Percentiles rank a stretch among this genome's conserved stretches.
These are phyloP conservation scores for Melanerpes formicivorus DNA, from an alignment of 2,113 vertebrate genomes.

Conservation along the genomic window DNA sequence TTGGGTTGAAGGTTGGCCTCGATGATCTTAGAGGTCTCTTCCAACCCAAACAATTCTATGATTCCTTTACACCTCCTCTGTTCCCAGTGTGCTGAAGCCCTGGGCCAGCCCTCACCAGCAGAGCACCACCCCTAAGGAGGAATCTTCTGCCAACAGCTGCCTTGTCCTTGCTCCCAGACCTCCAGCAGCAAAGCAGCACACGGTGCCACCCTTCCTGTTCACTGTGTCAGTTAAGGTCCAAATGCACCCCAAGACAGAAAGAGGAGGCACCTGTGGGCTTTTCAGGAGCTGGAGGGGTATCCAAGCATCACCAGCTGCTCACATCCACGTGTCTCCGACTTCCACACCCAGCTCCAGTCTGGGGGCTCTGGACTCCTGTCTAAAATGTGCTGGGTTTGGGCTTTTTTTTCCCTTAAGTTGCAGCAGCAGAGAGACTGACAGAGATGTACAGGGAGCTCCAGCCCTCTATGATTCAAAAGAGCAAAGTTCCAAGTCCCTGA, in stretches of 20 bases:
- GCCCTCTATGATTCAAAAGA: constrained; percentile 59
- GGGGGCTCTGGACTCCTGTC: background rate
- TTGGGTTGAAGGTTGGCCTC: too few species aligned
- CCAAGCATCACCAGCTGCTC: background rate
- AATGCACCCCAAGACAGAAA: background rate
- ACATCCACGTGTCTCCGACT: background rate
- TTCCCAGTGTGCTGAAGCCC: background rate
- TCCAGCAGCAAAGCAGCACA: background rate
- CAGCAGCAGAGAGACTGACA: constrained; percentile 13
- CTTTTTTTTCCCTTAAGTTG: background rate
- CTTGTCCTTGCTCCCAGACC: background rate
- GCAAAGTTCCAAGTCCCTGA: constrained; percentile 53
- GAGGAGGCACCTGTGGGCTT: background rate
- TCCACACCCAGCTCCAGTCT: background rate
- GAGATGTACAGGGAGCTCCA: background rate
- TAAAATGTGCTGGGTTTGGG: background rate
- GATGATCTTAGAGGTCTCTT: too few species aligned
- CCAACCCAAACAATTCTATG: too few species aligned
- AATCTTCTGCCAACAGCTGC: background rate
- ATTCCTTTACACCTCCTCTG: background rate
- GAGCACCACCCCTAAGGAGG: background rate
- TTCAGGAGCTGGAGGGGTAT: background rate
- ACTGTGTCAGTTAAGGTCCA: background rate
- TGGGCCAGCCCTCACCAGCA: background rate
- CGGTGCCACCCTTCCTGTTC: background rate